Percentiles rank a stretch among this genome's conserved stretches.
Evolutionary conservation across 2,888 invertebrate genomes (phyloP).

Genomic region (Melieria picta): DNA sequence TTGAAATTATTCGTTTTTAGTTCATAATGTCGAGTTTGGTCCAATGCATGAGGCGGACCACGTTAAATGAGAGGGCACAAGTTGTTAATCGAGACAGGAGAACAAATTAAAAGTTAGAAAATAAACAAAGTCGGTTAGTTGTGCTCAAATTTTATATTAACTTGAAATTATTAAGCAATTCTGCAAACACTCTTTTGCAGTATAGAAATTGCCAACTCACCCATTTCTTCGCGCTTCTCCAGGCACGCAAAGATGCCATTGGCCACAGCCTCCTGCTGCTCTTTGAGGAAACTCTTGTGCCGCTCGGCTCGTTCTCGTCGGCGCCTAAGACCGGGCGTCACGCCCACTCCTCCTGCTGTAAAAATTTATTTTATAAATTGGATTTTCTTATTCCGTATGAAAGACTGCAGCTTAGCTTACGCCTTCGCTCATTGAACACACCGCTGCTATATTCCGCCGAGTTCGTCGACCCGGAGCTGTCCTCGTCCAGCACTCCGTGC

Average conservation of each 20-base stretch:
- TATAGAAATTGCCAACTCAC: conserved; percentile 47
- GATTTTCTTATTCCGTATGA: not conserved
- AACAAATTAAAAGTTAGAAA: conserved; percentile 31
- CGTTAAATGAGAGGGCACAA: conserved; percentile 15
- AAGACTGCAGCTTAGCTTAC: not conserved
- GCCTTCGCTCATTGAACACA: conserved; percentile 50
- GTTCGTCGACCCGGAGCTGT: conserved; percentile 69
- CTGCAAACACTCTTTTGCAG: not conserved
- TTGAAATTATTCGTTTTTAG: too few relatives aligned
- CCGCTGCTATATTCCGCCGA: conserved; percentile 63
- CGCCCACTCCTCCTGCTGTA: conserved; percentile 67
- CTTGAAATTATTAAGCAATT: not conserved
- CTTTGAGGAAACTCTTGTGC: conserved; percentile 84
- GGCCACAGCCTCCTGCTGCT: conserved; percentile 77
- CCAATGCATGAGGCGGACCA: conserved; percentile 1
- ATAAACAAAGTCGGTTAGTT: conserved; percentile 20
- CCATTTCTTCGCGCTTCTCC: conserved; percentile 59
- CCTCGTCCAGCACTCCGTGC: conserved; percentile 62
- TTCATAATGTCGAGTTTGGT: not conserved
- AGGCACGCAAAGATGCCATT: conserved; percentile 57
- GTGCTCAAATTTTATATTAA: not conserved
- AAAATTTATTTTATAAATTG: conserved; percentile 3
- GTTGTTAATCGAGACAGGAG: conserved; percentile 32
- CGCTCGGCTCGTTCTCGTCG: conserved; percentile 85
- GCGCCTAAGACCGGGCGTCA: conserved; percentile 82